Conservation (phyloP, 2,888 invertebrate genomes). For the Limnephilus lunatus region DNA sequence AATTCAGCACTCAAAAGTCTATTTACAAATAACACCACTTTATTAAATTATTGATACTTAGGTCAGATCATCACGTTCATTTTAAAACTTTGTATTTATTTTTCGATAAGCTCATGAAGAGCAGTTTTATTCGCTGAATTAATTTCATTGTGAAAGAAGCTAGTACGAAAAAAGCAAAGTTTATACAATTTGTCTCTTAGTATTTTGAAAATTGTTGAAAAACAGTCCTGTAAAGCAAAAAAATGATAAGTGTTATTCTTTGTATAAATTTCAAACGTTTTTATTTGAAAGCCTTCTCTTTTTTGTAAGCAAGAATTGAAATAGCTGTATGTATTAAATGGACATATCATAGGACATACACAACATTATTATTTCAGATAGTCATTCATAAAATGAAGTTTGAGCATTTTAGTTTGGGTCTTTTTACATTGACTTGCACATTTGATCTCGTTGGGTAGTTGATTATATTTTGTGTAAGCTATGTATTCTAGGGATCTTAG, state of each 20-base stretch:
- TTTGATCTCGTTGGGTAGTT: too few species aligned
- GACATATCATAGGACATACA: too few species aligned
- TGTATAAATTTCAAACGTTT: neutral
- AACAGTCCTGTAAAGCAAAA: neutral
- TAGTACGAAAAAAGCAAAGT: neutral
- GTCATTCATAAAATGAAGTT: too few species aligned
- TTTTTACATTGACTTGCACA: too few species aligned
- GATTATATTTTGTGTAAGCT: too few species aligned
- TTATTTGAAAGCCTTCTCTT: neutral
- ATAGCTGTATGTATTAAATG: too few species aligned
- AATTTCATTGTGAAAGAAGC: neutral
- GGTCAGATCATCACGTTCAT: neutral
- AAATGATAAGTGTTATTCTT: neutral
- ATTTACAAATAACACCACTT: neutral
- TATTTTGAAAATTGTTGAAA: neutral
- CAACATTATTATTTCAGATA: too few species aligned
- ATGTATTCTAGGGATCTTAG: too few species aligned
- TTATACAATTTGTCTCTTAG: neutral
- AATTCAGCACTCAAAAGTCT: neutral
- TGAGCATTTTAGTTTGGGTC: too few species aligned
- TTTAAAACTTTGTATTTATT: constrained; percentile 11
- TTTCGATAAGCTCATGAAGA: constrained; percentile 17
- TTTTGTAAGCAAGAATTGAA: neutral
- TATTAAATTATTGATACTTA: neutral
- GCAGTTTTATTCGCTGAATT: constrained; percentile 18